Evolutionary conservation across 2,888 invertebrate genomes (phyloP), one percentile per base, ranked within the genome.

Genomic region (Pachymerium ferrugineum): DNA sequence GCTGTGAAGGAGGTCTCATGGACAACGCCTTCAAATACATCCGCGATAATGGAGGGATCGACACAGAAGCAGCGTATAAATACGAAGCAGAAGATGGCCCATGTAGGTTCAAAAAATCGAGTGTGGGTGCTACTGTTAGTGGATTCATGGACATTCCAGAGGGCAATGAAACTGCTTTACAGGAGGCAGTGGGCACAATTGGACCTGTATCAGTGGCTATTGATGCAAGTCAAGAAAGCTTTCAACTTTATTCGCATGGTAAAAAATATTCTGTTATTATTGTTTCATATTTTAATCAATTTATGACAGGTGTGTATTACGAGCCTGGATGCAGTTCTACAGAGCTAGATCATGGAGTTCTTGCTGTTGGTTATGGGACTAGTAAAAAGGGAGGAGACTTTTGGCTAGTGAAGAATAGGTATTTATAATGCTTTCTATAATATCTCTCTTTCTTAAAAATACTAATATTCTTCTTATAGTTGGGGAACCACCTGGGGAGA

Each of bases 141-240:
- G 94, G 94, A n/a, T 93, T 87, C 81, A 86, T 88, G 74, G 93
- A 94, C 82, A 85, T 96, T 74, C 87, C 89, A 0, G 78, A 84
- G 62, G 91, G 90, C 0, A 86, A 88, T 81, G 95, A 95, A 83
- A 81, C 87, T 3, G 88, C 89, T 80, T 85, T 96, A 79, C 86
- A 87, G 84, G 83, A 86, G 76, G 94, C 94, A 10, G 87, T 94
- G 70, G 94, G 94, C 74, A 90, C 91, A 0, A 83, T 91, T 76
- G 95, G 95, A 0, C 95, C 95, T 6, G 85, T 94, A 68, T 88
- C 93, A 6, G 89, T 94, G 70, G 94, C 93, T 79, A 94, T 95
- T 81, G 94, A 96, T 85, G 95, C 95, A 76, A 89, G 90, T 54
- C 90, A 89, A 78, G 86, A 88, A 81, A 88, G 89, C 77, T 94